These are phyloP conservation scores for Micropterix aruncella DNA, from an alignment of 2,888 invertebrate species.

Conservation along the genomic window DNA sequence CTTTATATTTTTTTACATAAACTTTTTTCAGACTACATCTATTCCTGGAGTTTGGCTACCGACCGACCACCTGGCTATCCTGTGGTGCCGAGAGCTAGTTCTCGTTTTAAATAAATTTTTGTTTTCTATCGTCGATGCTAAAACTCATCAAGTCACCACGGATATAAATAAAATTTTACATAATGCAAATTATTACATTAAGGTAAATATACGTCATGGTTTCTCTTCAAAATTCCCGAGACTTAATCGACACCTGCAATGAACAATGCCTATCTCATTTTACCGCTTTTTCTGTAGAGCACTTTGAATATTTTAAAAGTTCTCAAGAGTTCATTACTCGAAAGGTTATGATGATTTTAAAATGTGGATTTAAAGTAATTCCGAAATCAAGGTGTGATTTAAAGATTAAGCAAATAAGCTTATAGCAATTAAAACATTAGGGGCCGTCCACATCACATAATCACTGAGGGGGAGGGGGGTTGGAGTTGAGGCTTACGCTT, in stretches of 20 bases:
- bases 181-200: conserved; percentile 24
- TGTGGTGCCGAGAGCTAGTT: conserved; percentile 89
- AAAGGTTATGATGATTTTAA: too few species aligned
- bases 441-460: too few species aligned
- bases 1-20: too few species aligned
- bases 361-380: too few species aligned
- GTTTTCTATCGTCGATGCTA: conserved; percentile 61
- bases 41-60: conserved; percentile 79
- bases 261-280: conserved; percentile 3
- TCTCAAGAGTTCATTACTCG: too few species aligned
- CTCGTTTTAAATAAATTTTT: conserved; percentile 63
- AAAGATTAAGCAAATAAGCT: too few species aligned
- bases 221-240: neutral
- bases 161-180: conserved; percentile 17
- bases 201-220: conserved; percentile 18
- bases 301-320: too few species aligned
- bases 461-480: too few species aligned
- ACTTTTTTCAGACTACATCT: conserved; percentile 45
- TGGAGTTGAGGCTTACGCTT: too few species aligned
- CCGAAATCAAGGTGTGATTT: too few species aligned
- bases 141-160: conserved; percentile 23
- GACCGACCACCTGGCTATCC: conserved; percentile 79
- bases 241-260: neutral
- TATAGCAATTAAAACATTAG: too few species aligned
- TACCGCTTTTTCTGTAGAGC: too few species aligned